These are phyloP conservation scores for Ennomos erosarius DNA, from an alignment of 2,888 invertebrate species.

Conservation along the genomic window DNA sequence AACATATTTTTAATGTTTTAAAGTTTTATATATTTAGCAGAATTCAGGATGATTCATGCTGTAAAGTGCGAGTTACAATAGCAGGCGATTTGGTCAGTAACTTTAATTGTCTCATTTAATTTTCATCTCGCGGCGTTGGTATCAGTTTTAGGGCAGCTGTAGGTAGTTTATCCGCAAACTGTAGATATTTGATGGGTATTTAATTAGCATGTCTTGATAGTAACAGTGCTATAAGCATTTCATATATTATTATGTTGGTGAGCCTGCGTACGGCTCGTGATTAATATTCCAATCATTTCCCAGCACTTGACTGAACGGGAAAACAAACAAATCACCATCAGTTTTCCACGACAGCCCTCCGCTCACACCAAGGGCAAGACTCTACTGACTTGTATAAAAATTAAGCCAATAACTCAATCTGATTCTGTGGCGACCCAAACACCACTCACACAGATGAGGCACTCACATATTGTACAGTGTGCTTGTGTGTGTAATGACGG, in stretches of 20 bases:
- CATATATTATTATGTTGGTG: background rate
- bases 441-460: constrained; percentile 23
- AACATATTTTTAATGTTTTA: too few relatives aligned
- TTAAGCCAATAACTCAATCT: constrained; percentile 24
- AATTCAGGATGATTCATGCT: too few relatives aligned
- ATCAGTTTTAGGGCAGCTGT: too few relatives aligned
- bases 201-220: too few relatives aligned
- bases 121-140: too few relatives aligned
- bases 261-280: constrained; percentile 8
- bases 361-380: constrained; percentile 25
- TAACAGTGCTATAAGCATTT: background rate
- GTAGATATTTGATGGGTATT: too few relatives aligned
- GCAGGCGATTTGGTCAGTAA: too few relatives aligned
- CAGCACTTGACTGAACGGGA: constrained; percentile 16
- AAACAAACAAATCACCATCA: constrained; percentile 24
- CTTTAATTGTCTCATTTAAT: too few relatives aligned
- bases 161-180: too few relatives aligned
- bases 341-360: constrained; percentile 24
- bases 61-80: too few relatives aligned
- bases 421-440: constrained; percentile 31
- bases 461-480: constrained; percentile 29
- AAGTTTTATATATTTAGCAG: too few relatives aligned
- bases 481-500: constrained; percentile 48
- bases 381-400: constrained; percentile 24
- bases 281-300: constrained; percentile 21